Conservation (phyloP, 92 coral and sea anemone species). For the Heliopora coerulea region DNA sequence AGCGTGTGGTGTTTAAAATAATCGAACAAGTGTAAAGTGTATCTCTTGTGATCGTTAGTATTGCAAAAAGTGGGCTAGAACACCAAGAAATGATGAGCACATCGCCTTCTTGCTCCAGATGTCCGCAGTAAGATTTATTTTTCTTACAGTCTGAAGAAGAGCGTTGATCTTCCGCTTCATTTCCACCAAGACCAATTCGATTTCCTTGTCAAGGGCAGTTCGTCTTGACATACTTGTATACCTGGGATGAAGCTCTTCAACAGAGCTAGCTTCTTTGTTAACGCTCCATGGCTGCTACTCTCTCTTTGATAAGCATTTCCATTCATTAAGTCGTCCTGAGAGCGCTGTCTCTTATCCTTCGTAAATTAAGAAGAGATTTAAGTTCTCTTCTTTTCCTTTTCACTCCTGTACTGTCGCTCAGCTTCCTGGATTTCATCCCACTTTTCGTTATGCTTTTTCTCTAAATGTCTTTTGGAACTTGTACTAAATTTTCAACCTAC, state of each 20-base stretch:
- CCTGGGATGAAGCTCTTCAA: constrained; percentile 11
- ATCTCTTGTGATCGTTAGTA: constrained; percentile 7
- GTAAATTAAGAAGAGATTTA: background rate
- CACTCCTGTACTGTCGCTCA: background rate
- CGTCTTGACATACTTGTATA: constrained; percentile 1
- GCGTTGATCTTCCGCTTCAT: constrained; percentile 6
- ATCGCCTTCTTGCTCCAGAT: constrained; percentile 6
- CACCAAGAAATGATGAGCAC: constrained; percentile 11
- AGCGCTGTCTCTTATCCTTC: constrained; percentile 2
- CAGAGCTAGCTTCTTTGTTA: constrained; percentile 5
- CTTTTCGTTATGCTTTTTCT: background rate
- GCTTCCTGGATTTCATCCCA: background rate
- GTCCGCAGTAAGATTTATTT: background rate
- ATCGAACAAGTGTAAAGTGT: constrained; percentile 5
- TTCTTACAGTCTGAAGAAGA: background rate
- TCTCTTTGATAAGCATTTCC: constrained; percentile 14
- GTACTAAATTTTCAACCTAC: background rate
- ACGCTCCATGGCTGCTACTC: background rate
- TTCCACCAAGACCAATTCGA: constrained; percentile 2
- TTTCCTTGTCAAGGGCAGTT: constrained; percentile 17
- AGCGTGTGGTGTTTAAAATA: no score
- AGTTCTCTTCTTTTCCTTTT: background rate
- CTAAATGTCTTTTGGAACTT: constrained; percentile 1
- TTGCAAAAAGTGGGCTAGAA: background rate
- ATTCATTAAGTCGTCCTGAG: background rate